phyloP scores from a whole-genome alignment of 2,797 vertebrate species.

The Rhinoraja longicauda region DNA sequence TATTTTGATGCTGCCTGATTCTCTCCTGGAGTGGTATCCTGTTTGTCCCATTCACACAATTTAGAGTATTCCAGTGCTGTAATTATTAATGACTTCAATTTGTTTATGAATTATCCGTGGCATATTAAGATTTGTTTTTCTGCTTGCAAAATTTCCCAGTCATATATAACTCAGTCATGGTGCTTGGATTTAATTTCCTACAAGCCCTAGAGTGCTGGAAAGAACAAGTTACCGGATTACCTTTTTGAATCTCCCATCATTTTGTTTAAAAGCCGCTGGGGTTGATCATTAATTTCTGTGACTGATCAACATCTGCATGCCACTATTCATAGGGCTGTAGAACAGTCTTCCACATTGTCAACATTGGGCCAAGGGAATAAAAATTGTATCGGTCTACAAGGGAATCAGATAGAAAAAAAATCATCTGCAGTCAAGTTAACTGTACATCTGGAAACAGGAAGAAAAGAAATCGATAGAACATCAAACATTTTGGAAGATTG shows the following conservation, averaged over 20 bases:
- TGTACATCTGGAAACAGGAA: neutral
- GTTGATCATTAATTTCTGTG: neutral
- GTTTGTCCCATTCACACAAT: neutral
- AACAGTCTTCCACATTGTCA: accelerated
- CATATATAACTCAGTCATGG: neutral
- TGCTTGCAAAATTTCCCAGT: neutral
- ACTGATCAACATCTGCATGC: neutral
- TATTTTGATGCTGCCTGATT: neutral
- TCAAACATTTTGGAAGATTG: neutral
- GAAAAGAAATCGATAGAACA: neutral
- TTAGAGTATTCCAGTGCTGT: neutral
- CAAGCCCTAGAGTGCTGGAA: neutral
- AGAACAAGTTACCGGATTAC: neutral
- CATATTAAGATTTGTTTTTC: neutral
- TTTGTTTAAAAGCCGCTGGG: neutral
- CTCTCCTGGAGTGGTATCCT: neutral
- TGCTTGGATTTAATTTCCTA: neutral
- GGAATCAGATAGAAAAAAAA: neutral
- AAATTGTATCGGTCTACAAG: neutral
- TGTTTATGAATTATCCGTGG: neutral
- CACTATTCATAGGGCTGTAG: neutral
- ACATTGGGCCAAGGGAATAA: too few relatives aligned
- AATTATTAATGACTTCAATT: neutral
- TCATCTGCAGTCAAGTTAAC: neutral
- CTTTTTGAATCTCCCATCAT: neutral